A percentile compares a stretch with the other conserved stretches of the same genome.
These are phyloP conservation scores for Fopius arisanus DNA, from an alignment of 1,140 invertebrate species.

Conservation along the genomic window DNA sequence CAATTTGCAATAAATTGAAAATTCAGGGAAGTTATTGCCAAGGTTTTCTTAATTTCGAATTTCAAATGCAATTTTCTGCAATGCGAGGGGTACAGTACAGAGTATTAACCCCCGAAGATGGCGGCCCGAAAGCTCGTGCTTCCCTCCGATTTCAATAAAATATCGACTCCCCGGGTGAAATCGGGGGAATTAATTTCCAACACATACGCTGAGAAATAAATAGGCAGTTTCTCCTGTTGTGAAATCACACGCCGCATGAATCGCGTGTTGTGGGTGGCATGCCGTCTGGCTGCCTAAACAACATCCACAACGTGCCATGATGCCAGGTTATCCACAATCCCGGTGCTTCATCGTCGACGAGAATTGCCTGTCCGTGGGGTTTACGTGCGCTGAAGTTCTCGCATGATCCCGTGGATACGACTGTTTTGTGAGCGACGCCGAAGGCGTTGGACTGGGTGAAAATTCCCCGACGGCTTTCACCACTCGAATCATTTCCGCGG, in stretches of 20 bases:
- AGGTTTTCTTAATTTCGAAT: no score
- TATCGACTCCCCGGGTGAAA: not conserved
- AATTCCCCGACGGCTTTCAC: not conserved
- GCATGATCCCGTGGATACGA: conserved; percentile 25
- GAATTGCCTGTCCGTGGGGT: conserved; percentile 43
- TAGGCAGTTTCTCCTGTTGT: no score
- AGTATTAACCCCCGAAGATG: no score
- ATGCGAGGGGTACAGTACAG: no score
- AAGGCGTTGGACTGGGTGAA: not conserved
- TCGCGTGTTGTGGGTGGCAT: conserved; percentile 36
- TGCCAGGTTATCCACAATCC: conserved; percentile 31
- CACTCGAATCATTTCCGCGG: not conserved
- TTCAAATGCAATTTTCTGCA: no score
- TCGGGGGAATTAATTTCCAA: not conserved
- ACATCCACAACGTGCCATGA: conserved; percentile 41
- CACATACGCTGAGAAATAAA: no score
- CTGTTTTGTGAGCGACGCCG: conserved; percentile 15
- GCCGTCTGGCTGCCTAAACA: conserved; percentile 34
- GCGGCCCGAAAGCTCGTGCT: no score
- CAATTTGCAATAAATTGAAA: no score
- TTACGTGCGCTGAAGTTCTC: conserved; percentile 34
- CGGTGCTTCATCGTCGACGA: not conserved
- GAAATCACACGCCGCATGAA: not conserved
- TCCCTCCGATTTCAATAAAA: no score
- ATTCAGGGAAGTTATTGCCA: no score